Base-by-base conservation (phyloP, 2,113 vertebrate species). In the Calidris pugnax region DNA sequence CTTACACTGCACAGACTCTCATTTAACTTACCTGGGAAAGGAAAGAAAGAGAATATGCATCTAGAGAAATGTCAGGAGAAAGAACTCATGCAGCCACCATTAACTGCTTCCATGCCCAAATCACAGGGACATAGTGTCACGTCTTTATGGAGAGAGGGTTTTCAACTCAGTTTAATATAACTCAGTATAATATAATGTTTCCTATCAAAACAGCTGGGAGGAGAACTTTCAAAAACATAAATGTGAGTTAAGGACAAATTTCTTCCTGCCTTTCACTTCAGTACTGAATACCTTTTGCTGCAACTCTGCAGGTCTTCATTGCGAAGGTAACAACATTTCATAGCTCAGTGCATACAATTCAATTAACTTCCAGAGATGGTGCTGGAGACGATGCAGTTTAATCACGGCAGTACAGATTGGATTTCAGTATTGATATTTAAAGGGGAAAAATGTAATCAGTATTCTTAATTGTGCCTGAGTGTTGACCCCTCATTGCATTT, bases 91-190 rank as follows among this genome's bases (percentile, higher is more conserved):
- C 27, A 68, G 56, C 48, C 4, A 19, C 9, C 21, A 48, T 35
- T 73, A 62, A 24, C 10, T 51, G 6, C 24, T 50, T 74, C 10
- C 12, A 68, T 8, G 50, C 4, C 16, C 28, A 68, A n/a, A 27
- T 27, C 16, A 13, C 2, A 0, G 39, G 12, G n/a, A 62, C 23
- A 6, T 73, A 23, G 16, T 4, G 3, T 12, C 8, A 7, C 0
- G 0, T 41, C 48, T 47, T 74, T 41, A 56, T 12, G 9, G 32
- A 50, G 33, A 35, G 28, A 32, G 1, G 22, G 12, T 48, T 62
- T 68, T 45, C 53, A 62, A 6, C 35, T 50, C 32, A 24, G 15
- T 32, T 57, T 53, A 59, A 9, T 33, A 28, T 8, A 24, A 82
- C 3, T 12, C n/a, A 32, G 18, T 13, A n/a, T n/a, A n/a, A 7